phyloP scores from a whole-genome alignment of 2,113 vertebrate genomes.

The Parotia lawesii region DNA sequence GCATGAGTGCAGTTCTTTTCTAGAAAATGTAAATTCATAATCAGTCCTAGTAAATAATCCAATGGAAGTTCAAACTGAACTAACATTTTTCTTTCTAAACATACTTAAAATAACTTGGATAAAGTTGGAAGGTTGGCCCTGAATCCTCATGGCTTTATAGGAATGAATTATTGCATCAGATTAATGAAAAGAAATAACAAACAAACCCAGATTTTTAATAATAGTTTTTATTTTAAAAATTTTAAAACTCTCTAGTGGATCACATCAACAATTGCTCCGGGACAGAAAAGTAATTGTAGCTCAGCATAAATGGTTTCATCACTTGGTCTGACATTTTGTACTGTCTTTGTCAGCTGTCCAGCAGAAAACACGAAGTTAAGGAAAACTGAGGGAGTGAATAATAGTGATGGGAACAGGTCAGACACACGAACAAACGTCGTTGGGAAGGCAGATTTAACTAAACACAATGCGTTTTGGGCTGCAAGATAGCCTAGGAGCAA shows the following conservation, averaged over 20 bases:
- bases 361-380: neutral
- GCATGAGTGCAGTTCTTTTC: neutral
- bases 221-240: neutral
- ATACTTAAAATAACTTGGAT: neutral
- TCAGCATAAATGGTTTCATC: neutral
- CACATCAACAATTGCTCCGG: neutral
- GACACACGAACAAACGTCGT: accelerated
- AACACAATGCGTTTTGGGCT: neutral
- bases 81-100: neutral
- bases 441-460: neutral
- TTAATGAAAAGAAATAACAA: neutral
- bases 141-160: neutral
- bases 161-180: neutral
- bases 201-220: neutral
- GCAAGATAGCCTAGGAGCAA: neutral
- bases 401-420: neutral
- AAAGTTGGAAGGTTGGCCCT: neutral
- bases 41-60: neutral
- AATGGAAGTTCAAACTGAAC: neutral
- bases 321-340: neutral
- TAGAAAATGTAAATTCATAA: neutral
- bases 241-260: neutral
- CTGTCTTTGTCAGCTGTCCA: neutral
- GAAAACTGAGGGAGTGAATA: neutral
- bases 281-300: neutral